Conservation (phyloP, 2,113 vertebrate genomes). For the Microcebus jonahi region DNA sequence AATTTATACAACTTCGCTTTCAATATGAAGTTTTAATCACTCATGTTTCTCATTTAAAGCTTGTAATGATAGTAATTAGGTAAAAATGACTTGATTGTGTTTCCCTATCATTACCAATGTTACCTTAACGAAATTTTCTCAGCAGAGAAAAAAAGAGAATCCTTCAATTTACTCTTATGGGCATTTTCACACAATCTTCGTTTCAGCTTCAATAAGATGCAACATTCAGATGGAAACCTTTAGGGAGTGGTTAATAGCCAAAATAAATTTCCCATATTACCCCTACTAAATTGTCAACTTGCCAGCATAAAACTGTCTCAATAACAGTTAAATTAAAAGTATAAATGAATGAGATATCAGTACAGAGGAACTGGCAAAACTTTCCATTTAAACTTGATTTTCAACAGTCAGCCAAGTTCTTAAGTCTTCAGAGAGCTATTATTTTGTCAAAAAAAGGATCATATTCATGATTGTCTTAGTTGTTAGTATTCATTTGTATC, state of each 20-base stretch:
- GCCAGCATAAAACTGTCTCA: conserved; percentile 49
- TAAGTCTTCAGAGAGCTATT: conserved; percentile 41
- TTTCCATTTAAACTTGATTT: conserved; percentile 58
- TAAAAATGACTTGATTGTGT: conserved; percentile 47
- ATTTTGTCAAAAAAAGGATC: background rate
- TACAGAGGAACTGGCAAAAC: conserved; percentile 44
- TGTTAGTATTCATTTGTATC: conserved; percentile 30
- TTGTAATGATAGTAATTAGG: conserved; percentile 50
- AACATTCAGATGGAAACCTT: conserved; percentile 58
- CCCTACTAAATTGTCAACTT: conserved; percentile 57
- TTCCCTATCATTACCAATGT: conserved; percentile 27
- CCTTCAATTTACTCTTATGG: conserved; percentile 12
- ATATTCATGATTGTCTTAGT: conserved; percentile 40
- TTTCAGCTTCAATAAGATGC: conserved; percentile 51
- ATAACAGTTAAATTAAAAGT: conserved; percentile 63
- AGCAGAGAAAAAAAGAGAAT: conserved; percentile 31
- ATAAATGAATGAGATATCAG: conserved; percentile 66
- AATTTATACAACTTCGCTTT: conserved; percentile 1
- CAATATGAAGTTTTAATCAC: conserved; percentile 5
- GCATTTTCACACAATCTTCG: conserved; percentile 48
- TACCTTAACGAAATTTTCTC: conserved; percentile 57
- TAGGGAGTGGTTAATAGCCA: conserved; percentile 60
- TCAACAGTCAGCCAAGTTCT: background rate
- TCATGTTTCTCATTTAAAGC: conserved; percentile 58
- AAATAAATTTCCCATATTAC: conserved; percentile 65